Base-by-base conservation (phyloP, 1,140 invertebrate species). In the Zaprionus tsacasi region DNA sequence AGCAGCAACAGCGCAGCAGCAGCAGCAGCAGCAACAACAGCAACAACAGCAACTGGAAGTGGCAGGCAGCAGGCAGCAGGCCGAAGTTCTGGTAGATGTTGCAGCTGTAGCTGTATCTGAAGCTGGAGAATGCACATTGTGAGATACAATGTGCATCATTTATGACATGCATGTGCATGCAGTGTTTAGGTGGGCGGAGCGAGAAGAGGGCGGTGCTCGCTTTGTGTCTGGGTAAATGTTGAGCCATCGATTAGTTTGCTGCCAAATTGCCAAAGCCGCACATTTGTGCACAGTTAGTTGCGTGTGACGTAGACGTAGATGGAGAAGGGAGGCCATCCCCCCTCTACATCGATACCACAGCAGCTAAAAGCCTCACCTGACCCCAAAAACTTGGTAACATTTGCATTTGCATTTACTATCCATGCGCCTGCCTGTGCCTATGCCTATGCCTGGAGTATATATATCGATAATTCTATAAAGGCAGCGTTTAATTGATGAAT, bases 151-250 rank as follows among this genome's bases (percentile, higher is more conserved):
- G 77, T 87, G 82, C 79, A 86, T 86, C 79, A 87, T 86, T 86
- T 86, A 86, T 86, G 79, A 85, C 82, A 68, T 70, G 70, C 72
- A 45, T 45, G 77, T 57, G 58, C 13, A 48, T 70, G 45, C 56
- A 25, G 50, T 36, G 59, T 40, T 43, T 43, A 50, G 45, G 21
- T 40, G 67, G 65, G 54, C 56, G 76, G 3, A 6, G 27, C 27
- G 76, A 75, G 69, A 72, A 72, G 64, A 59, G 45, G 35, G 48
- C 8, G 27, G 55, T 50, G 43, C 48, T 75, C 64, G 83, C 83
- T 89, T 88, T 89, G 83, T 88, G 78, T 88, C 81, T 88, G 86
- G 71, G 78, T 69, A 90, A 85, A 88, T 88, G 85, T 76, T 88
- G 88, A 76, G 78, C 68, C 78, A 88, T 89, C 85, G 85, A 88